Evolutionary conservation across 2,113 vertebrate species (phyloP), one percentile per base, ranked within the genome.

Genomic region (Athene cunicularia): DNA sequence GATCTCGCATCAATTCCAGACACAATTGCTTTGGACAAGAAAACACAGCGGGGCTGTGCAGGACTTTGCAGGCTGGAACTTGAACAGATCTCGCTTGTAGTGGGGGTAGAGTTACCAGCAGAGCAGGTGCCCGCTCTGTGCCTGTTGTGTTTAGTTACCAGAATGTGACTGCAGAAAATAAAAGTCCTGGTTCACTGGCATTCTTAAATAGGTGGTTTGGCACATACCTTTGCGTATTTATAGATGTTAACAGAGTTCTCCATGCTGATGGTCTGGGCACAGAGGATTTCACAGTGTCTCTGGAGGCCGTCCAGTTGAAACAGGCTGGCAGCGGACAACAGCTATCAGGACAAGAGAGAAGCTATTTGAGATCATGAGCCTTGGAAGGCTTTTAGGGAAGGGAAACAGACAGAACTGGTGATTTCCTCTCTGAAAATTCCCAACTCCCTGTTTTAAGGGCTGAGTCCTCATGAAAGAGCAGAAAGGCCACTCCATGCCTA

Each of bases 211-310:
- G 49, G 47, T 21, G 5, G 19, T 11, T 13, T 41, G 47, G 50
- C 12, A 41, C 3, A 0, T 98, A 99, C 99, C 99, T 99, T 99
- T 71, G 99, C 99, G 1, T 99, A 99, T 96, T 98, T 99, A 97
- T 99, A 99, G 98, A 99, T 98, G 98, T 80, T 98, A 63, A 99
- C 99, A 1, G 99, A 99, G 35, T 99, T 99, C 52, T 99, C 99
- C 91, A 98, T 97, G 86, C 93, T 98, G 96, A 99, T 99, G 73
- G 97, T 98, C 93, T 98, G 98, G 82, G 99, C 98, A 88, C 99
- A 99, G 91, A 99, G 97, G 95, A 99, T 98, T 96, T 99, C 99
- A 83, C 99, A 99, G 98, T 99, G 99, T 93, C 99, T 97, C 98
- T 99, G 99, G 56, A 99, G 98, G 63, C 98, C 98, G 1, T 98